These are phyloP conservation scores for Sitta europaea DNA, from an alignment of 2,113 vertebrate genomes.

Conservation along the genomic window DNA sequence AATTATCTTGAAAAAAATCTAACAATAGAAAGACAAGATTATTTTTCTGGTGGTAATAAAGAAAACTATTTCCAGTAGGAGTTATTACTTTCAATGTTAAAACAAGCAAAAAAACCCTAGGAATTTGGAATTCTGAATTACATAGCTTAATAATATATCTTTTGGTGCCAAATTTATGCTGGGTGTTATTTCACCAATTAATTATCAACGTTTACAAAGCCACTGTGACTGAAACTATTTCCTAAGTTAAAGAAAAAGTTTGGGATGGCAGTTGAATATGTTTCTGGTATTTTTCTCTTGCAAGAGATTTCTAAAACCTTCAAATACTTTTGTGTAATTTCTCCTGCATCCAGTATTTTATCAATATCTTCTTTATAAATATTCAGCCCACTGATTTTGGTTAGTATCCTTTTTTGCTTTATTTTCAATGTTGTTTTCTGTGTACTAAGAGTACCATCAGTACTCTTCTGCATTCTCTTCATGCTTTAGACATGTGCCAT, in stretches of 20 bases:
- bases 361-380: not conserved
- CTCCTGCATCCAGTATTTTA: not conserved
- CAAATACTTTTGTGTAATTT: not conserved
- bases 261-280: not conserved
- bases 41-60: not conserved
- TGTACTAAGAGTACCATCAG: not conserved
- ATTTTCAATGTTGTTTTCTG: not conserved
- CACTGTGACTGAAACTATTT: not conserved
- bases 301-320: not conserved
- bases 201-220: not conserved
- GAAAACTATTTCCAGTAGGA: not conserved
- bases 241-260: not conserved
- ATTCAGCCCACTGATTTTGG: not conserved
- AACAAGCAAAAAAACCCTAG: accelerated
- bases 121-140: not conserved
- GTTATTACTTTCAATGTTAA: not conserved
- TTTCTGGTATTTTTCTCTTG: not conserved
- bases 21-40: not conserved
- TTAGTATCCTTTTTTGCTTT: not conserved
- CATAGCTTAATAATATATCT: not conserved
- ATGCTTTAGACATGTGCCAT: not conserved
- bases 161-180: not conserved
- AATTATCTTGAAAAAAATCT: not conserved
- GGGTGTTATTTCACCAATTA: not conserved
- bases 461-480: not conserved